phyloP scores from a whole-genome alignment of 2,797 vertebrate species.

The Myotis pilosus region DNA sequence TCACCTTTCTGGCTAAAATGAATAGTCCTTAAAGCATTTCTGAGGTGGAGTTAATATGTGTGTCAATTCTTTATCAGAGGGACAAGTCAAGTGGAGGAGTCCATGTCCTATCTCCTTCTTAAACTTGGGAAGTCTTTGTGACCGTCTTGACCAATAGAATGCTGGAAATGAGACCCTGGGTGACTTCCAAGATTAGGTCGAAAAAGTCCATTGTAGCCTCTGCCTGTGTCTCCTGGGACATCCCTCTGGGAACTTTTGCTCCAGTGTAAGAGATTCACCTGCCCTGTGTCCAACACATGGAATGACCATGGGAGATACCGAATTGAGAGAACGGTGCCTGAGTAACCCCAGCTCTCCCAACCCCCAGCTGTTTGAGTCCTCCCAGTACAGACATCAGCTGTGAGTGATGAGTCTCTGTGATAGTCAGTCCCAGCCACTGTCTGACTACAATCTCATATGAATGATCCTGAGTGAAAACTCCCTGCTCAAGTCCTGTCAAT shows the following conservation, averaged over 20 bases:
- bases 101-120: not conserved
- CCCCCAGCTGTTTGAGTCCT: not conserved
- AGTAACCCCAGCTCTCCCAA: not conserved
- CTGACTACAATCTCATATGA: not conserved
- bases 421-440: not conserved
- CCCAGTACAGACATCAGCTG: not conserved
- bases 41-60: not conserved
- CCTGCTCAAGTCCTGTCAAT: no score
- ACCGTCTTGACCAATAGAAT: not conserved
- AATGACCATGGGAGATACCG: not conserved
- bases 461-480: not conserved
- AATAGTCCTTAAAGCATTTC: not conserved
- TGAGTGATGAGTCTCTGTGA: not conserved
- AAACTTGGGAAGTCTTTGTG: not conserved
- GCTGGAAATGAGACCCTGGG: not conserved
- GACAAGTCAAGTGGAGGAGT: not conserved
- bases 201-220: not conserved
- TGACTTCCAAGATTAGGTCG: not conserved
- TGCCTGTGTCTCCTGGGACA: not conserved
- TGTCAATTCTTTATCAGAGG: not conserved
- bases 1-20: not conserved
- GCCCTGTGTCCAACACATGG: not conserved
- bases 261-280: not conserved
- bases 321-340: not conserved
- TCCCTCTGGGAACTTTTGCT: not conserved